A percentile compares a stretch with the other conserved stretches of the same genome.
These are phyloP conservation scores for Himalopsyche japonica DNA, from an alignment of 2,888 invertebrate species.

Conservation along the genomic window DNA sequence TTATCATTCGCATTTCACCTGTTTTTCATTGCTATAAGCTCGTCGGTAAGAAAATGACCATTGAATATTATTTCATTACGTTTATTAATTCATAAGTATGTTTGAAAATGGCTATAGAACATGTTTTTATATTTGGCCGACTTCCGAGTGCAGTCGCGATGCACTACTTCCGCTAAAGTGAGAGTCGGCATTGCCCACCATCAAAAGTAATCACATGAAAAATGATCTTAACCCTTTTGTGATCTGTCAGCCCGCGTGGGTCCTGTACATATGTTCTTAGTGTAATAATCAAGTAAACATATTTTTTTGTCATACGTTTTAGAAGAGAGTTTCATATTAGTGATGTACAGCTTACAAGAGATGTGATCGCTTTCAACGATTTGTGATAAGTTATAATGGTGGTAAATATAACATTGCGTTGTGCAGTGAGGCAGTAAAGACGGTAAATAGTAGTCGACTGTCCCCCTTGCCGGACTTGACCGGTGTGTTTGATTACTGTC, in stretches of 20 bases:
- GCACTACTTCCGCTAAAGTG: neutral
- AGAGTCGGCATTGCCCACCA: conserved; percentile 16
- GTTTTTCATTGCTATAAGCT: conserved; percentile 35
- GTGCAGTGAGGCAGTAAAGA: conserved; percentile 35
- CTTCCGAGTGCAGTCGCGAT: neutral
- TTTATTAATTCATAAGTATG: conserved; percentile 39
- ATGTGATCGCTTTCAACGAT: conserved; percentile 58
- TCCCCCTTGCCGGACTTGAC: conserved; percentile 45
- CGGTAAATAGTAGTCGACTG: conserved; percentile 43
- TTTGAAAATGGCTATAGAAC: conserved; percentile 24
- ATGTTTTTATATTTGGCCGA: conserved; percentile 1
- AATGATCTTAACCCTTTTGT: conserved; percentile 36
- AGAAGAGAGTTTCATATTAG: conserved; percentile 50
- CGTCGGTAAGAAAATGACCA: conserved; percentile 34
- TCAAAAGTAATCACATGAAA: conserved; percentile 30
- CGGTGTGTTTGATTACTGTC: conserved; percentile 49
- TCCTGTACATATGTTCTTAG: conserved; percentile 42
- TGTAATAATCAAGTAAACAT: conserved; percentile 40
- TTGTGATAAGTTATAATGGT: conserved; percentile 44
- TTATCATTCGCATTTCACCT: conserved; percentile 39
- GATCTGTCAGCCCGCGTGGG: conserved; percentile 38
- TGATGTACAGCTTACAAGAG: conserved; percentile 57
- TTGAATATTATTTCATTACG: conserved; percentile 37
- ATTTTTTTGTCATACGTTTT: conserved; percentile 40
- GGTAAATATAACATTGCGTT: conserved; percentile 16